phyloP scores from a whole-genome alignment of 2,888 invertebrate species.

The Osmoderma eremita region DNA sequence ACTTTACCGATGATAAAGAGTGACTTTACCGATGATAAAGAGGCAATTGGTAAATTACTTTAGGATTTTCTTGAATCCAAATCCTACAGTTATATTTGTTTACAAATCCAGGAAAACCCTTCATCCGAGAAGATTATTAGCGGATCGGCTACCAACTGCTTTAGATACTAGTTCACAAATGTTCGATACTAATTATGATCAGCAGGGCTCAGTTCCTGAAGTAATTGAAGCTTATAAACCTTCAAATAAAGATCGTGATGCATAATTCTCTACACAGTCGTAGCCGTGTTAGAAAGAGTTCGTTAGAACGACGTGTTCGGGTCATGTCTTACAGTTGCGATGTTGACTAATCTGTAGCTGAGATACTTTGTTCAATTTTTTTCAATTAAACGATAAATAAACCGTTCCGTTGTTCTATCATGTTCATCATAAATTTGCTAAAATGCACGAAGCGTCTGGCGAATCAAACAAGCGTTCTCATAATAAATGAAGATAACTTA shows the following conservation, averaged over 20 bases:
- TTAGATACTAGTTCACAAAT: neutral
- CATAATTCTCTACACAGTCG: slow-evolving; percentile 36
- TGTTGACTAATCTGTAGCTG: neutral
- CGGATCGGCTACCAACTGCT: slow-evolving; percentile 20
- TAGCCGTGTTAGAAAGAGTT: slow-evolving; percentile 7
- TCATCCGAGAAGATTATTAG: neutral
- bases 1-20: too few relatives aligned
- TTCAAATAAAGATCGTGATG: slow-evolving; percentile 35
- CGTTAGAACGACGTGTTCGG: neutral
- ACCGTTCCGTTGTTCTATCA: too few relatives aligned
- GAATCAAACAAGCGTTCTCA: neutral
- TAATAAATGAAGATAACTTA: neutral
- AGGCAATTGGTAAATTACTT: slow-evolving; percentile 3
- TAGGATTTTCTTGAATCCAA: neutral
- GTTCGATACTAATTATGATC: slow-evolving; percentile 2
- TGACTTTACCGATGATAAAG: too few relatives aligned
- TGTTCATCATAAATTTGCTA: too few relatives aligned
- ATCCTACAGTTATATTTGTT: slow-evolving; percentile 5
- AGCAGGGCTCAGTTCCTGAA: neutral
- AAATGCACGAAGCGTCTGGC: neutral
- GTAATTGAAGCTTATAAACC: slow-evolving; percentile 10
- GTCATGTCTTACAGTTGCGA: neutral
- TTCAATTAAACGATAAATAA: neutral
- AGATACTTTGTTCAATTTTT: neutral
- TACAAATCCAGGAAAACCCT: neutral